Conservation (phyloP, 1,140 invertebrate species). For the Camponotus floridanus region DNA sequence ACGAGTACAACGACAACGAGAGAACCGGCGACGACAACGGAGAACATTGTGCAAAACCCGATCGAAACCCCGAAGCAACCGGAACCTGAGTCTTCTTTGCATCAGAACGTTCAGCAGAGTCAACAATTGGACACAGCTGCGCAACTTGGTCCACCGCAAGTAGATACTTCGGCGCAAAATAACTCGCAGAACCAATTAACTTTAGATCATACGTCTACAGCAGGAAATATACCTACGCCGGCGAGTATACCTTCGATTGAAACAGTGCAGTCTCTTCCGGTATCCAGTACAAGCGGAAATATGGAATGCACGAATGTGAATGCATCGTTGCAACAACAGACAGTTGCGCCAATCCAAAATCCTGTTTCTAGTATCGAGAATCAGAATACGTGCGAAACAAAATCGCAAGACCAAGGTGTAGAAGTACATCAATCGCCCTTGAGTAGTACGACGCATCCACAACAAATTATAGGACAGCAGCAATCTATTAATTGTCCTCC, state of each 20-base stretch:
- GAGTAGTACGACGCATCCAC: slow-evolving; percentile 65
- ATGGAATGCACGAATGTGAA: slow-evolving; percentile 78
- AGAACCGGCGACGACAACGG: slow-evolving; percentile 56
- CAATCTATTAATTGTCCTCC: slow-evolving; percentile 71
- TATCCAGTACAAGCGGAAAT: slow-evolving; percentile 83
- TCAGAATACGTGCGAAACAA: slow-evolving; percentile 77
- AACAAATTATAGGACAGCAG: slow-evolving; percentile 64
- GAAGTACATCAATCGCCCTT: slow-evolving; percentile 74
- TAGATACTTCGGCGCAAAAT: slow-evolving; percentile 79
- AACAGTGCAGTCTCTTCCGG: slow-evolving; percentile 83
- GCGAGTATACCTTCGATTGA: slow-evolving; percentile 76
- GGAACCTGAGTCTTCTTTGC: slow-evolving; percentile 74
- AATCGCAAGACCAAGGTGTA: slow-evolving; percentile 76
- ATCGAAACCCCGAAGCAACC: slow-evolving; percentile 75
- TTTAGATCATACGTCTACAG: slow-evolving; percentile 72
- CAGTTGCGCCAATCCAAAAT: slow-evolving; percentile 68
- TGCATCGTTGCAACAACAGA: slow-evolving; percentile 75
- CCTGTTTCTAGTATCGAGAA: slow-evolving; percentile 78
- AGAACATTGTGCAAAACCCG: slow-evolving; percentile 75
- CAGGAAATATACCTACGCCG: slow-evolving; percentile 61
- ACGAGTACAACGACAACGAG: slow-evolving; percentile 70
- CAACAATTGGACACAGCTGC: slow-evolving; percentile 52
- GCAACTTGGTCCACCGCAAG: slow-evolving; percentile 65
- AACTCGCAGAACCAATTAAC: slow-evolving; percentile 76
- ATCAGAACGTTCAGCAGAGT: slow-evolving; percentile 68